phyloP scores from a whole-genome alignment of 2,113 vertebrate species.

The Pagrus major region DNA sequence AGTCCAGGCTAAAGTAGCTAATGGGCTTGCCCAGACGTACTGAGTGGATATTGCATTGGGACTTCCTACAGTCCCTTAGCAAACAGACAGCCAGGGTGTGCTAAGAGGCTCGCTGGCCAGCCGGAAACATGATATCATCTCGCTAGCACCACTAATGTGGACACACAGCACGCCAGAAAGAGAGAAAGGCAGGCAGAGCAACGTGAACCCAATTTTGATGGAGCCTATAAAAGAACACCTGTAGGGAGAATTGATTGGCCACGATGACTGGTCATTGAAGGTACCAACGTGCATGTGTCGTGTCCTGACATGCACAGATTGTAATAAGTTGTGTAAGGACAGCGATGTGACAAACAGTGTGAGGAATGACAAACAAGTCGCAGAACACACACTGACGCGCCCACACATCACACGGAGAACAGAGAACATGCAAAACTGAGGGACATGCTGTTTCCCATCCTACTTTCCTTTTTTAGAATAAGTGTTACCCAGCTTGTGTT shows the following conservation, averaged over 20 bases:
- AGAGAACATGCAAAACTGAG: background rate
- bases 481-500: background rate
- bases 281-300: background rate
- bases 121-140: constrained; percentile 79
- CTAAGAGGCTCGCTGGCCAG: constrained; percentile 72
- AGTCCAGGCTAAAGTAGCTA: constrained; percentile 77
- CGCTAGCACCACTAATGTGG: constrained; percentile 48
- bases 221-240: constrained; percentile 29
- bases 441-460: constrained; percentile 15
- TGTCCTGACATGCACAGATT: constrained; percentile 20
- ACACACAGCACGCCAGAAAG: constrained; percentile 31
- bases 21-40: constrained; percentile 79
- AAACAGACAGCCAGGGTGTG: constrained; percentile 73
- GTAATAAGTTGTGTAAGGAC: background rate
- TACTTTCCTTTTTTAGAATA: constrained; percentile 3
- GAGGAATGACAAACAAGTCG: constrained; percentile 5
- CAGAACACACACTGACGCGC: background rate
- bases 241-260: constrained; percentile 26
- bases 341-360: background rate
- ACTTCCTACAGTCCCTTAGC: constrained; percentile 79
- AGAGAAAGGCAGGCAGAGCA: constrained; percentile 15
- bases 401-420: background rate
- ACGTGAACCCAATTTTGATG: constrained; percentile 25
- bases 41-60: constrained; percentile 84
- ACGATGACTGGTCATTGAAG: constrained; percentile 20